Base-by-base conservation (phyloP, 2,113 vertebrate species). In the Gasterosteus aculeatus region DNA sequence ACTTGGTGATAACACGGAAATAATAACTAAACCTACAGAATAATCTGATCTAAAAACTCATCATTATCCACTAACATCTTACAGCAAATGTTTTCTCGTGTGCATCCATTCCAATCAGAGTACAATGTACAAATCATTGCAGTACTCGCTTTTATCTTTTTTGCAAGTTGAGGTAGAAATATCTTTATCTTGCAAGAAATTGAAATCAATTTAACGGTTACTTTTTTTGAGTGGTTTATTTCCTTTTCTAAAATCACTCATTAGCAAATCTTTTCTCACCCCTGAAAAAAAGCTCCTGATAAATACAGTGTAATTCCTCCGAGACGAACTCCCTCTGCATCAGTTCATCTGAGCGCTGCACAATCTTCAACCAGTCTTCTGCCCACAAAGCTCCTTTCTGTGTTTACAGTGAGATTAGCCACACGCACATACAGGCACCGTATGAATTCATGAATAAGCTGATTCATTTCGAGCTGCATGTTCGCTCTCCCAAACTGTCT, bases 351-450 rank as follows among this genome's bases (percentile, higher is more conserved):
- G 29, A 46, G 31, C 35, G 39, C 31, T 42, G 33, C 39, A 5
- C 54, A 51, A 49, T 67, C 51, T 68, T 7, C 15, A 7, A 49
- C 18, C 46, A 7, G 18, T 49, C 18, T 10, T 29, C 18, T 46
- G 44, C 22, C 63, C 51, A 38, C 42, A 59, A 22, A 63, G 19
- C 70, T 65, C 66, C n/a, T n/a, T n/a, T 85, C 86, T 82, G 78
- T 85, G 82, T 86, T 89, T 88, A 85, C 88, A 63, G 44, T 64
- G 64, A 84, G 87, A 91, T 87, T 88, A 87, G 57, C 31, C 64
- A 46, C 68, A 87, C 10, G 1, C 65, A 69, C 72, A 75, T 58
- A 54, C 74, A 71, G 77, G 59, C 80, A 72, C 35, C 16, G 1
- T 65, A 77, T 87, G 69, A 78, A 85, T 89, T 73, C 76, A 81